phyloP scores from a whole-genome alignment of 2,888 invertebrate genomes.

The Creontiades dilutus region DNA sequence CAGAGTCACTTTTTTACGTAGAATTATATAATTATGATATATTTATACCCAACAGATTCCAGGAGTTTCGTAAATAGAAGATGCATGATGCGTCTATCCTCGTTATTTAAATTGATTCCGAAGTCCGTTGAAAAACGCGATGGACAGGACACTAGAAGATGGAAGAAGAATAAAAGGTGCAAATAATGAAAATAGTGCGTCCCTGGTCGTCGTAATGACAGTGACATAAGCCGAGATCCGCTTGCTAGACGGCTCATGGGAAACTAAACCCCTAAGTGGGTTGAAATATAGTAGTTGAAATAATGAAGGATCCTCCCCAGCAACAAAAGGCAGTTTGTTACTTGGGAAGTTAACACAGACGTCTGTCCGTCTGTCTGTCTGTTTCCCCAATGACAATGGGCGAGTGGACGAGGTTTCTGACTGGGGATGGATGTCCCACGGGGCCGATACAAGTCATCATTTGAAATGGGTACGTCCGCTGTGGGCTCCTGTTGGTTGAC shows the following conservation, averaged over 20 bases:
- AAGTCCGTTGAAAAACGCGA: background rate
- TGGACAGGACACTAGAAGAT: background rate
- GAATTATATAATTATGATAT: too few species aligned
- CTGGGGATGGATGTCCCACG: constrained; percentile 69
- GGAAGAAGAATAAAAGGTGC: constrained; percentile 54
- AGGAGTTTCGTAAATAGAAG: background rate
- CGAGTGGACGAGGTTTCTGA: constrained; percentile 46
- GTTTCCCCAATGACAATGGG: constrained; percentile 56
- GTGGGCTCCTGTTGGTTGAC: constrained; percentile 38
- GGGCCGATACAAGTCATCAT: constrained; percentile 70
- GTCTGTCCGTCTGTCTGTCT: constrained; percentile 70
- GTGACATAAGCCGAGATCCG: constrained; percentile 68
- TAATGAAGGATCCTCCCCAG: constrained; percentile 70
- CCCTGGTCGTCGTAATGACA: constrained; percentile 60
- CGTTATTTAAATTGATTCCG: background rate
- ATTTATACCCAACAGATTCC: background rate
- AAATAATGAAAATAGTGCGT: constrained; percentile 63
- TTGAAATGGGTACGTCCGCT: constrained; percentile 59
- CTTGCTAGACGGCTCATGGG: constrained; percentile 67
- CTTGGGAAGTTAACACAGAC: constrained; percentile 69
- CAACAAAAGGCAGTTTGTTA: constrained; percentile 72
- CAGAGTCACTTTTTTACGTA: too few species aligned
- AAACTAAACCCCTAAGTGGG: constrained; percentile 70
- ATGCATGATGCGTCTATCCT: background rate
- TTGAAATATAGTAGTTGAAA: constrained; percentile 73